A percentile compares a stretch with the other conserved stretches of the same genome.
Evolutionary conservation across 2,888 invertebrate species (phyloP).

Genomic region (Nomada goodeniana): DNA sequence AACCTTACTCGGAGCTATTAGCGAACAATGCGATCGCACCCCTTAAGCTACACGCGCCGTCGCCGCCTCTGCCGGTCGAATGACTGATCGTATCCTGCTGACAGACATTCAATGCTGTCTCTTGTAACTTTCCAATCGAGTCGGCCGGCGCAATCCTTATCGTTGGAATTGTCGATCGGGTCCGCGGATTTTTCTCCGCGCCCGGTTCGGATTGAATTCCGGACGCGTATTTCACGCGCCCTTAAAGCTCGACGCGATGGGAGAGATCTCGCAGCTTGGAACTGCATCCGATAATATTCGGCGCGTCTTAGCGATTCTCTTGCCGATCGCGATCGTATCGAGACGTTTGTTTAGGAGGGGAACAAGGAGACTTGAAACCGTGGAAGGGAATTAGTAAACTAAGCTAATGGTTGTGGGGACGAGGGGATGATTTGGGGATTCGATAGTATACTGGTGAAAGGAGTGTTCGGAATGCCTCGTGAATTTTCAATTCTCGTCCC

Average conservation of each 20-base stretch:
- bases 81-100: slow-evolving; percentile 54
- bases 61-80: slow-evolving; percentile 25
- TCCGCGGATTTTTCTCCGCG: neutral
- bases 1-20: slow-evolving; percentile 55
- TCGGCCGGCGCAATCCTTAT: slow-evolving; percentile 26
- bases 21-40: slow-evolving; percentile 51
- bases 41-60: slow-evolving; percentile 41
- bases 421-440: no score
- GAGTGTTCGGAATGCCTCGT: no score
- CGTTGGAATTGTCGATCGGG: slow-evolving; percentile 22
- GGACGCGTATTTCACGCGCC: neutral
- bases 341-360: neutral
- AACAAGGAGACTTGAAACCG: neutral
- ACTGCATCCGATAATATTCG: neutral
- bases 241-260: neutral
- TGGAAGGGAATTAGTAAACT: neutral
- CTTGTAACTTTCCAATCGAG: slow-evolving; percentile 52
- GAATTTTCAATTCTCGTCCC: neutral
- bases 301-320: neutral
- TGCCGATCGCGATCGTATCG: neutral
- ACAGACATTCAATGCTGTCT: slow-evolving; percentile 44
- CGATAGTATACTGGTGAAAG: no score
- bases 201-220: neutral
- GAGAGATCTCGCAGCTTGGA: neutral
- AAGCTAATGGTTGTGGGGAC: no score